Percentiles rank a stretch among this genome's conserved stretches.
Evolutionary conservation across 1,140 invertebrate species (phyloP).

Genomic region (Glossosoma conforme): DNA sequence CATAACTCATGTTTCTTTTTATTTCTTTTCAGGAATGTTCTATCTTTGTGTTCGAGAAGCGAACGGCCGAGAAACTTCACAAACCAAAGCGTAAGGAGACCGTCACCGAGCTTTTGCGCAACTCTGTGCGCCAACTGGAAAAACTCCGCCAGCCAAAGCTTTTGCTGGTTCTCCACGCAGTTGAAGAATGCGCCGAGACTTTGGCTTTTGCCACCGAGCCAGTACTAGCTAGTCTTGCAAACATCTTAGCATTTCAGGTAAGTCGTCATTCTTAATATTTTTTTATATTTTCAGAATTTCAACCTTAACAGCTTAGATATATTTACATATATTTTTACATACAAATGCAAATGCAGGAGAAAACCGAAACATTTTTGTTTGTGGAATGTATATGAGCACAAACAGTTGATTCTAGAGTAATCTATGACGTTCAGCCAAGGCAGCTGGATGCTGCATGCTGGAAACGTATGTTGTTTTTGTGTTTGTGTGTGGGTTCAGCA

Average conservation of each 20-base stretch:
- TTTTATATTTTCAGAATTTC: not conserved
- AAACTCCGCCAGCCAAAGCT: slow-evolving; percentile 83
- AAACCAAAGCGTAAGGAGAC: slow-evolving; percentile 90
- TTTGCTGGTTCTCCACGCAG: slow-evolving; percentile 65
- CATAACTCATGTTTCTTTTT: too few species aligned
- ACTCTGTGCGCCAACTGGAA: slow-evolving; percentile 76
- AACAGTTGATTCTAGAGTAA: too few species aligned
- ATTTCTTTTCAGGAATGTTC: slow-evolving; percentile 82
- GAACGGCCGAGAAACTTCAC: slow-evolving; percentile 87
- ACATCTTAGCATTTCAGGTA: slow-evolving; percentile 75
- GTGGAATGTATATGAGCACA: too few species aligned
- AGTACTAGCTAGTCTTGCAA: slow-evolving; percentile 80
- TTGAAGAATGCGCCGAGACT: slow-evolving; percentile 79
- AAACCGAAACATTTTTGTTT: too few species aligned
- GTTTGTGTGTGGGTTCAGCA: too few species aligned
- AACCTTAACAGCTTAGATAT: too few species aligned
- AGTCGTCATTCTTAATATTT: slow-evolving; percentile 24
- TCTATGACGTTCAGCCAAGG: too few species aligned
- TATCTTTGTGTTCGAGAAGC: slow-evolving; percentile 93
- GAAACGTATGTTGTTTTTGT: too few species aligned
- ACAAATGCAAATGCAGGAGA: too few species aligned
- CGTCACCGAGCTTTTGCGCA: slow-evolving; percentile 83
- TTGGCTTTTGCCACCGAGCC: slow-evolving; percentile 90
- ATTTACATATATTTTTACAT: too few species aligned
- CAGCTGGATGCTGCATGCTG: too few species aligned